A percentile compares a stretch with the other conserved stretches of the same genome.
Evolutionary conservation across 2,888 invertebrate species (phyloP).

Genomic region (Neoascia interrupta): DNA sequence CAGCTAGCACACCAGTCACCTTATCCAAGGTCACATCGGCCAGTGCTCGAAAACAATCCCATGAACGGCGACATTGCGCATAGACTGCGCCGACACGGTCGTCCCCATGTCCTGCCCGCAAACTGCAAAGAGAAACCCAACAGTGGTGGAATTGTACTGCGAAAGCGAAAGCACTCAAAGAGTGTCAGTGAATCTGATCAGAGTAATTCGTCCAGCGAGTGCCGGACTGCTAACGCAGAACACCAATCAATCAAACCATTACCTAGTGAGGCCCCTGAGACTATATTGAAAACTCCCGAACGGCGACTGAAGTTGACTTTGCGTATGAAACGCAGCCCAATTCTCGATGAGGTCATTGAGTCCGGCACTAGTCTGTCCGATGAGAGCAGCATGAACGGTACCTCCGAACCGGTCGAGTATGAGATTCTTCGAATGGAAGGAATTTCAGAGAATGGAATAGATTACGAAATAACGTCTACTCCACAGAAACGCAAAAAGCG

Average conservation of each 20-base stretch:
- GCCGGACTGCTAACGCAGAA: conserved; percentile 6
- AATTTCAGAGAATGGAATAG: conserved; percentile 80
- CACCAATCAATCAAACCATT: conserved; percentile 22
- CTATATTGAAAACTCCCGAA: conserved; percentile 78
- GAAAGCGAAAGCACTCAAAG: conserved; percentile 59
- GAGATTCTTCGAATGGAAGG: conserved; percentile 92
- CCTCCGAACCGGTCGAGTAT: conserved; percentile 85
- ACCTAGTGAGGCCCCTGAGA: conserved; percentile 69
- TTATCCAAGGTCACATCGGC: conserved; percentile 67
- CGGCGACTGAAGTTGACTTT: conserved; percentile 87
- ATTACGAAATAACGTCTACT: conserved; percentile 72
- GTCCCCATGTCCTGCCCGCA: conserved; percentile 15
- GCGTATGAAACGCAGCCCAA: conserved; percentile 92
- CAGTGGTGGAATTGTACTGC: conserved; percentile 21
- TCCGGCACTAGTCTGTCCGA: conserved; percentile 86
- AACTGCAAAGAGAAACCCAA: conserved; percentile 19
- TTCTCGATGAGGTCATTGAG: conserved; percentile 91
- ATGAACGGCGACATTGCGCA: conserved; percentile 20
- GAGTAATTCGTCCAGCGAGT: conserved; percentile 53
- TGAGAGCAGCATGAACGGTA: conserved; percentile 78
- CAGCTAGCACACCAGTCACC: not conserved
- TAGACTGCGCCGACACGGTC: conserved; percentile 53
- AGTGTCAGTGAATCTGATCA: conserved; percentile 60
- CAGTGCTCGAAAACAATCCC: conserved; percentile 11
- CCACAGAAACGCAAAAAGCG: conserved; percentile 81